These are phyloP conservation scores for Xiphophorus maculatus DNA, from an alignment of 2,113 vertebrate species.

Conservation along the genomic window DNA sequence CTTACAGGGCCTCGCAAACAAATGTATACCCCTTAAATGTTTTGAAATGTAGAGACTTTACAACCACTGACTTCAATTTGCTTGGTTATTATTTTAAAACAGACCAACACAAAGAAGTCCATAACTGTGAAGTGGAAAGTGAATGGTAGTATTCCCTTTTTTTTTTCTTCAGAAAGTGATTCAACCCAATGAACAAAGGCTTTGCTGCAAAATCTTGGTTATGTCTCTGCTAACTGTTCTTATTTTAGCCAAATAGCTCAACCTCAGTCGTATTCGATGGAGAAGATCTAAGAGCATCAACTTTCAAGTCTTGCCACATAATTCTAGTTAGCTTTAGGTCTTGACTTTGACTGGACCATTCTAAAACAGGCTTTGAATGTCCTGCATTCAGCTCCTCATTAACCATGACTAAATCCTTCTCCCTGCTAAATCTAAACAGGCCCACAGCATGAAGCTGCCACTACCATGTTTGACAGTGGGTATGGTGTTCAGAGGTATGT, in stretches of 20 bases:
- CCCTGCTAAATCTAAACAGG: background rate
- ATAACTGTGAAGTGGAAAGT: too few relatives aligned
- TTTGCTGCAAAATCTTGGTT: too few relatives aligned
- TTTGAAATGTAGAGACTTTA: background rate
- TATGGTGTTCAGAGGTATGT: too few relatives aligned
- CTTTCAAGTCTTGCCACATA: background rate
- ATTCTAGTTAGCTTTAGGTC: background rate
- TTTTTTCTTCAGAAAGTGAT: background rate
- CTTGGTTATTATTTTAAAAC: background rate
- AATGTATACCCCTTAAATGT: background rate
- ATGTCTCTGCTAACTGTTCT: too few relatives aligned
- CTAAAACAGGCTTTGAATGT: background rate
- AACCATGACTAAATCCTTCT: too few relatives aligned
- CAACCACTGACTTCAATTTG: background rate
- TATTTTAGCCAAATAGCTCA: background rate
- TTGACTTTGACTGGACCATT: background rate
- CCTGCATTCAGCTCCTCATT: background rate
- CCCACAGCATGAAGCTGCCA: background rate
- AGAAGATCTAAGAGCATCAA: background rate
- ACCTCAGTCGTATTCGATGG: background rate
- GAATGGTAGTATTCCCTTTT: too few relatives aligned
- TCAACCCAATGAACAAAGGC: background rate
- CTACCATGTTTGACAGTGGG: background rate
- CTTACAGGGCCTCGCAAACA: background rate
- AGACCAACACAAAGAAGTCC: background rate